These are phyloP conservation scores for Rhodeus uyekii DNA, from an alignment of 2,797 vertebrate species.

Conservation along the genomic window DNA sequence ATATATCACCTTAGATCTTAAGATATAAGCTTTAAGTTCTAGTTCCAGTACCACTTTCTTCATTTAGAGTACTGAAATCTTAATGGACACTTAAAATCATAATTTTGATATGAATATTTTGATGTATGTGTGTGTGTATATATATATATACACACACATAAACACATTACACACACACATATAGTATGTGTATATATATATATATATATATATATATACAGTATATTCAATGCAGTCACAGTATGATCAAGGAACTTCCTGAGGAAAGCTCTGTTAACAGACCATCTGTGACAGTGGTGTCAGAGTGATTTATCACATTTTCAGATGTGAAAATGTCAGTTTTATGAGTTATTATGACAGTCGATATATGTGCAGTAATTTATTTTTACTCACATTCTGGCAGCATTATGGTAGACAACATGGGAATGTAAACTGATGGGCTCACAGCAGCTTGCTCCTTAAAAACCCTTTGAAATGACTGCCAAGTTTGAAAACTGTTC, in stretches of 20 bases:
- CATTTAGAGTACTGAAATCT: not conserved
- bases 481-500: not conserved
- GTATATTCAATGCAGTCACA: not conserved
- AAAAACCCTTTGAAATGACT: not conserved
- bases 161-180: too few species aligned
- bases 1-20: not conserved
- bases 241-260: not conserved
- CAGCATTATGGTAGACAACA: not conserved
- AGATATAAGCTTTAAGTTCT: not conserved
- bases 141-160: too few species aligned
- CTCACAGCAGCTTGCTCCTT: not conserved
- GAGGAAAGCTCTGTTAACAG: not conserved
- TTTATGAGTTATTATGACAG: slow-evolving; percentile 24
- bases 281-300: slow-evolving; percentile 12
- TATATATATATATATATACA: too few species aligned
- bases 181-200: too few species aligned
- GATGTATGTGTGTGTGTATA: too few species aligned
- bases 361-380: not conserved
- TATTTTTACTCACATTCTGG: not conserved
- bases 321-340: not conserved
- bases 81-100: not conserved
- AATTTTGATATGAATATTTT: too few species aligned
- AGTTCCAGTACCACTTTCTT: not conserved
- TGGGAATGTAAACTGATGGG: not conserved
- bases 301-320: slow-evolving; percentile 12